Evolutionary conservation across 2,113 vertebrate species (phyloP).

Genomic region (Proteles cristata): DNA sequence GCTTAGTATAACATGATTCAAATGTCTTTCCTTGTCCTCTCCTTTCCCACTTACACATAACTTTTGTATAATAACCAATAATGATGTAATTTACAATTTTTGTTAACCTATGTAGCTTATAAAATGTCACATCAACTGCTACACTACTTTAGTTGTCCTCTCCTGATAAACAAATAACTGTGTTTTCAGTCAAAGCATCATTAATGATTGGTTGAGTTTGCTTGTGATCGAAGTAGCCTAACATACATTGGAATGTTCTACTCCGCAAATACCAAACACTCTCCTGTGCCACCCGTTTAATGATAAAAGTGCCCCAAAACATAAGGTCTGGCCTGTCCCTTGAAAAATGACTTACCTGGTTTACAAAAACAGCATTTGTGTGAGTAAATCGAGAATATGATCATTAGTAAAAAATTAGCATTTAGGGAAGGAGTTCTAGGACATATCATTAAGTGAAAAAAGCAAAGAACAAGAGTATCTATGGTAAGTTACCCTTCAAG

Average conservation of each 20-base stretch:
- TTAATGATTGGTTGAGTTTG: conserved; percentile 12
- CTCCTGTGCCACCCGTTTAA: neutral
- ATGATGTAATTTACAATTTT: neutral
- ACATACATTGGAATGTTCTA: neutral
- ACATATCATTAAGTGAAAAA: neutral
- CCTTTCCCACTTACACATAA: neutral
- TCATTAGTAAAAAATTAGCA: neutral
- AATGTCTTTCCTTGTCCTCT: neutral
- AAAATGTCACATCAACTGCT: neutral
- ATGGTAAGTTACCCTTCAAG: neutral
- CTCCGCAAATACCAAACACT: neutral
- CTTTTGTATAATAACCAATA: neutral
- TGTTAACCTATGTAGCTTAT: conserved; percentile 21
- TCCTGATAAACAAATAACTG: conserved; percentile 26
- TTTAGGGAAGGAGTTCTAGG: neutral
- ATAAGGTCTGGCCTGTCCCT: neutral
- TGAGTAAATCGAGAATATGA: conserved; percentile 28
- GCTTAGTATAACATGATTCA: neutral
- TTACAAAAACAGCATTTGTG: neutral
- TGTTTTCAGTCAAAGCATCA: conserved; percentile 30
- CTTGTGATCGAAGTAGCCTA: neutral
- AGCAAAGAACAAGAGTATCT: neutral
- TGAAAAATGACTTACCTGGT: neutral
- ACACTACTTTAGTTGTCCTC: neutral
- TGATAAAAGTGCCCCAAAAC: neutral